Evolutionary conservation across 2,797 vertebrate genomes (phyloP).

Genomic region (Eptatretus atami): DNA sequence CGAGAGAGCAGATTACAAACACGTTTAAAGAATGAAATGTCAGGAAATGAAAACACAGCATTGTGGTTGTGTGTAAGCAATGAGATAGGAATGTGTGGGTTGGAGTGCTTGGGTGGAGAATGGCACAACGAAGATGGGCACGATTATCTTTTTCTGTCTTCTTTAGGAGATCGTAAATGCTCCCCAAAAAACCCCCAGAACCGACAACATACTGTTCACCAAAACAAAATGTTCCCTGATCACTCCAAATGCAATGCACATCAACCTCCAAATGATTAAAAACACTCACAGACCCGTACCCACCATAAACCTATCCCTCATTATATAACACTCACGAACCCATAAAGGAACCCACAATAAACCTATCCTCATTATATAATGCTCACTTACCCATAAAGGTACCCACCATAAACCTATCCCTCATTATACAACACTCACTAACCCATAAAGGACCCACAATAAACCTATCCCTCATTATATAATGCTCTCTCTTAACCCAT

Average conservation of each 20-base stretch:
- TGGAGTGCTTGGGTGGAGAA: no score
- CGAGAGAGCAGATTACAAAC: no score
- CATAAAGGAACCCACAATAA: neutral
- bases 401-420: neutral
- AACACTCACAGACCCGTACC: neutral
- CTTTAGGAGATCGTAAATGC: no score
- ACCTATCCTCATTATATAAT: neutral
- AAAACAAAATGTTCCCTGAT: neutral
- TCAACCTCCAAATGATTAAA: neutral
- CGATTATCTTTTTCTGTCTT: no score
- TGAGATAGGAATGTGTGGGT: no score
- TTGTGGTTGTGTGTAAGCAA: no score
- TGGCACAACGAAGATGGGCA: no score
- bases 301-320: neutral
- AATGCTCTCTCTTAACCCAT: neutral
- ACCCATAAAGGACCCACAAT: neutral
- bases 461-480: neutral
- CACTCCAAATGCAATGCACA: neutral
- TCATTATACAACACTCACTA: neutral
- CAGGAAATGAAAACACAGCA: no score
- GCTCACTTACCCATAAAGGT: neutral
- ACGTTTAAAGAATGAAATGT: no score
- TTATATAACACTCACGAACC: neutral
- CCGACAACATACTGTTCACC: neutral
- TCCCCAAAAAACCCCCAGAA: neutral